phyloP scores from a whole-genome alignment of 1,140 invertebrate species.

The Sitobion miscanthi region DNA sequence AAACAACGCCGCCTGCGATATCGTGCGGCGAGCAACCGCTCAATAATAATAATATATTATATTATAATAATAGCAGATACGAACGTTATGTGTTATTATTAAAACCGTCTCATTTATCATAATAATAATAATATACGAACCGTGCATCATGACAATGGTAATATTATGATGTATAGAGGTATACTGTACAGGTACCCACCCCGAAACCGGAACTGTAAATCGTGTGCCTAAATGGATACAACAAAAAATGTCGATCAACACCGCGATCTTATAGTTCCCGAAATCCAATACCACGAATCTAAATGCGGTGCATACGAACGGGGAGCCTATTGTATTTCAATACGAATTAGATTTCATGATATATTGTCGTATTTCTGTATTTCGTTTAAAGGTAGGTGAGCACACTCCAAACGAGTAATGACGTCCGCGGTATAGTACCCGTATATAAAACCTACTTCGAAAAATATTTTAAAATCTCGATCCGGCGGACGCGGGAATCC shows the following conservation, averaged over 20 bases:
- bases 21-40: background rate
- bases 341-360: background rate
- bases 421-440: no score
- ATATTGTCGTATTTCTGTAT: no score
- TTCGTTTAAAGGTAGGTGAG: no score
- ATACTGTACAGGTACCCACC: background rate
- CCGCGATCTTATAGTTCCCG: no score
- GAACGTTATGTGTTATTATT: background rate
- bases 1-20: background rate
- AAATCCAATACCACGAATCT: no score
- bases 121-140: background rate
- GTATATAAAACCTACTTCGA: no score
- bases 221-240: no score
- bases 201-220: background rate
- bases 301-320: no score
- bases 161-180: background rate
- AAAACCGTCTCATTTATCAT: background rate
- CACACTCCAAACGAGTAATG: no score
- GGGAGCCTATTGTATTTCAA: no score
- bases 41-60: background rate
- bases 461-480: background rate
- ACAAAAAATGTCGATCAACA: no score
- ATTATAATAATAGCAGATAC: background rate
- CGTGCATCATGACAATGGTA: background rate
- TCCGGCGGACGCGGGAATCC: background rate